Conservation (phyloP, 1,140 invertebrate species). For the Atopsyche davidsoni region DNA sequence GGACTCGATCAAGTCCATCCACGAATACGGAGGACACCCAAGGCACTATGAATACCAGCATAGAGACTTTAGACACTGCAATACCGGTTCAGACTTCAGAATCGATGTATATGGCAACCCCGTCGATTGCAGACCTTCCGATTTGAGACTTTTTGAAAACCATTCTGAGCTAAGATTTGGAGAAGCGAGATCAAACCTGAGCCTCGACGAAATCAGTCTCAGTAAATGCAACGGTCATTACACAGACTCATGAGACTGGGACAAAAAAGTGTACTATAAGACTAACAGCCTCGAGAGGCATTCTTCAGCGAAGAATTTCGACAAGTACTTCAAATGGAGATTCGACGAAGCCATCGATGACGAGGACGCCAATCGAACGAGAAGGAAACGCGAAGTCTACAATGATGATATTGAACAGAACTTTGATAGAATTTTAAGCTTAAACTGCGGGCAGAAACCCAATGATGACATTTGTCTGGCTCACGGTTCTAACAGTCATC, state of each 20-base stretch:
- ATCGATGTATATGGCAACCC: conserved; percentile 45
- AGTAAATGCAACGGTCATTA: conserved; percentile 46
- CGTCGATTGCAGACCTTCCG: conserved; percentile 38
- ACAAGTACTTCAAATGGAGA: conserved; percentile 45
- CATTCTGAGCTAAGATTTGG: conserved; percentile 39
- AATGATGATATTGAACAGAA: conserved; percentile 39
- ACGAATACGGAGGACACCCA: conserved; percentile 37
- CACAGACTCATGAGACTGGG: conserved; percentile 49
- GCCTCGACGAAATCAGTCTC: conserved; percentile 46
- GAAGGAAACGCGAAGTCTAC: conserved; percentile 7
- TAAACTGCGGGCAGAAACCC: conserved; percentile 13
- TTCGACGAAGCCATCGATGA: conserved; percentile 32
- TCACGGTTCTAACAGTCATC: conserved; percentile 24
- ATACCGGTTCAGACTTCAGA: conserved; percentile 42
- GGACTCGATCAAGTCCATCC: conserved; percentile 27
- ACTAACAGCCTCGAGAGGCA: conserved; percentile 46
- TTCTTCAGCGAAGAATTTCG: conserved; percentile 43
- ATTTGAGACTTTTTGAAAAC: conserved; percentile 44
- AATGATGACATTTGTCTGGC: conserved; percentile 25
- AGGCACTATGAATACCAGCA: conserved; percentile 44
- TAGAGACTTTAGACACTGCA: conserved; percentile 41
- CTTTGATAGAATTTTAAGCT: conserved; percentile 43
- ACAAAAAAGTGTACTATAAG: conserved; percentile 46
- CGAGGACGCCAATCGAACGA: conserved; percentile 28
- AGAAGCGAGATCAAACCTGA: conserved; percentile 45